Conservation (phyloP, 2,113 vertebrate species). For the Neomonachus schauinslandi region DNA sequence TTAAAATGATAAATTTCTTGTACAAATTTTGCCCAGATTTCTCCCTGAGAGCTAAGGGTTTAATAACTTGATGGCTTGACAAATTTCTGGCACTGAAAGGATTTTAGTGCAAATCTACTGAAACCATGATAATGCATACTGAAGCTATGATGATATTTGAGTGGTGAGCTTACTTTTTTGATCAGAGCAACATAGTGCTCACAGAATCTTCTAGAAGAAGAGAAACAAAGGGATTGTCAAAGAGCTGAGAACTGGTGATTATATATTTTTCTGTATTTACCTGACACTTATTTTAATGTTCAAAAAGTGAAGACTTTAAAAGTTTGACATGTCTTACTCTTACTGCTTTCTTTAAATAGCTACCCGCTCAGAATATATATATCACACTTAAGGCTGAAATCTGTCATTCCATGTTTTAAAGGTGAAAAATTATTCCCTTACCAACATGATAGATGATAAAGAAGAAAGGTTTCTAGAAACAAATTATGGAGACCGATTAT, state of each 20-base stretch:
- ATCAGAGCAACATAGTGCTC: neutral
- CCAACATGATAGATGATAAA: conserved; percentile 59
- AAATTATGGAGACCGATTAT: conserved; percentile 54
- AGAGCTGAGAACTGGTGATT: conserved; percentile 53
- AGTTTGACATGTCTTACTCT: conserved; percentile 42
- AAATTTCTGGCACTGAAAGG: conserved; percentile 46
- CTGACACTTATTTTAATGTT: conserved; percentile 63
- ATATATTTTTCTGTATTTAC: conserved; percentile 64
- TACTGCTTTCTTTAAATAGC: conserved; percentile 40
- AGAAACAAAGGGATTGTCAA: conserved; percentile 57
- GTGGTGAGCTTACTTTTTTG: conserved; percentile 12
- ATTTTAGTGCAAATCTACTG: conserved; percentile 54
- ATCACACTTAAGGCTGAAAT: conserved; percentile 45
- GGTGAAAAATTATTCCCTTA: conserved; percentile 45
- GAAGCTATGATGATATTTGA: conserved; percentile 23
- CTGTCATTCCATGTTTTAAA: conserved; percentile 33
- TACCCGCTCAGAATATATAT: conserved; percentile 25
- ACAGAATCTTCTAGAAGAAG: conserved; percentile 63
- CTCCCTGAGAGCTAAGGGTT: conserved; percentile 35
- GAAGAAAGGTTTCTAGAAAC: conserved; percentile 62
- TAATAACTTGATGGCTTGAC: conserved; percentile 47
- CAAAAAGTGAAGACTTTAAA: conserved; percentile 47
- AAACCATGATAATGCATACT: neutral
- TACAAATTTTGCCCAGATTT: conserved; percentile 49
- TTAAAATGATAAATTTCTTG: conserved; percentile 49